Evolutionary conservation across 2,113 vertebrate species (phyloP).

Genomic region (Gadus chalcogrammus): DNA sequence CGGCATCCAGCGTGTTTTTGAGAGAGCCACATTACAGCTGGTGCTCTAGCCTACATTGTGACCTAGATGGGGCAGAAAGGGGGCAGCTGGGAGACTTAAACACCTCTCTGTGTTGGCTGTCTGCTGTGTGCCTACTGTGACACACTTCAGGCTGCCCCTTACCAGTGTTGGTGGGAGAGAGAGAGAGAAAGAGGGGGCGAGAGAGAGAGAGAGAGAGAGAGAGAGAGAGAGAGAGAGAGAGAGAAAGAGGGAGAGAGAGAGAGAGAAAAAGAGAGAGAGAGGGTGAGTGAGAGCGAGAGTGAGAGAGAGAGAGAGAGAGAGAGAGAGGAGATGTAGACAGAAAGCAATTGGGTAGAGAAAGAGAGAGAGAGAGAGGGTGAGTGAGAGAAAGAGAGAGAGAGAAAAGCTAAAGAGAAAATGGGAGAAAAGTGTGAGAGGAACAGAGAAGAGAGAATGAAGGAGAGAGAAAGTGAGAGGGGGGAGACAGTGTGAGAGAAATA

Average conservation of each 20-base stretch:
- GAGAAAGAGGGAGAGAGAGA: background rate
- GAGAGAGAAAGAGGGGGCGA: conserved; percentile 12
- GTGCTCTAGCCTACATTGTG: conserved; percentile 55
- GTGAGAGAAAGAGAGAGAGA: conserved; percentile 11
- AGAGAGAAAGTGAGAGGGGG: background rate
- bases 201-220: conserved; percentile 2
- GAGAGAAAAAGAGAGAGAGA: background rate
- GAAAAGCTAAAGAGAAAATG: background rate
- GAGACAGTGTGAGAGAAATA: conserved; percentile 12
- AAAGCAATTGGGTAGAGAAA: too few species aligned
- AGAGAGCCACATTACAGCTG: conserved; percentile 25
- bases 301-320: conserved; percentile 15
- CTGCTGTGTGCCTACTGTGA: conserved; percentile 32
- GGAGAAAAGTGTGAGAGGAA: conserved; percentile 7
- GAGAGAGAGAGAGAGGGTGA: conserved; percentile 7
- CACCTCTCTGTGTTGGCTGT: conserved; percentile 51
- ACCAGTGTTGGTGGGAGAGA: conserved; percentile 9
- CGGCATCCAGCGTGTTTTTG: conserved; percentile 18
- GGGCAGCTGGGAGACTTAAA: conserved; percentile 52
- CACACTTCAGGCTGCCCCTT: conserved; percentile 37
- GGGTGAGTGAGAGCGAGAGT: background rate
- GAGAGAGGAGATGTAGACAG: too few species aligned
- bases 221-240: conserved; percentile 8
- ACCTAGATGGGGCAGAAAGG: conserved; percentile 58
- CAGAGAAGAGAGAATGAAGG: conserved; percentile 12